Evolutionary conservation across 2,888 invertebrate species (phyloP), one percentile per base, ranked within the genome.

Genomic region (Nasonovia ribisnigri): DNA sequence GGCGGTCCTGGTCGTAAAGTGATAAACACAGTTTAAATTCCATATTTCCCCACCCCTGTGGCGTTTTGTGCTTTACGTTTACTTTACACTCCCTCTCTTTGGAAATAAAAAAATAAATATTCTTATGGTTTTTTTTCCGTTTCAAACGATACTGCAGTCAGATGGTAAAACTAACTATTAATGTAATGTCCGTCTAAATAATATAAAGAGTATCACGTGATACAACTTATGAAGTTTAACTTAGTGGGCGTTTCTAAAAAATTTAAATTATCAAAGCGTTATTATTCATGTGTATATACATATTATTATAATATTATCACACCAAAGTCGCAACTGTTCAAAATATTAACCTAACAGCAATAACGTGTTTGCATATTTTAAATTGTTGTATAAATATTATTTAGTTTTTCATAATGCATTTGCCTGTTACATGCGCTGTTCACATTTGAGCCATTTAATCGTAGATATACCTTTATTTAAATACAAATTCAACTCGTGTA

Each of bases 11-110:
- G 91, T 86, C 57, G 91, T 57, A 91, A 84, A 91, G 86, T 91
- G 86, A 91, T 91, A 91, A 91, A 91, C 57, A 91, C 91, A 57
- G 84, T 91, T 91, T 91, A 91, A 84, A 91, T 84, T 91, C 57
- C n/a, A 54, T 46, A 43, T n/a, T 57, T 13, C n/a, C 54, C 42
- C 42, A 24, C 13, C 84, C 16, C n/a, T 54, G 54, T 20, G 16
- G 54, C 13, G 54, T 91, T 86, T 57, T 48, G 46, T 36, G 46
- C 43, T 90, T 90, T 89, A 29, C n/a, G 10, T 90, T 91, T 67
- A n/a, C n/a, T 67, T 36, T 90, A 36, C 46, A n/a, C 60, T 46
- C 48, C 46, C 13, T 46, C 46, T 6, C 11, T 10, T 10, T 11
- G 46, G n/a, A 16, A 67, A 89, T 26, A 60, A 88, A 20, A 88